Evolutionary conservation across 2,888 invertebrate species (phyloP).

Genomic region (Ectemnius lituratus): DNA sequence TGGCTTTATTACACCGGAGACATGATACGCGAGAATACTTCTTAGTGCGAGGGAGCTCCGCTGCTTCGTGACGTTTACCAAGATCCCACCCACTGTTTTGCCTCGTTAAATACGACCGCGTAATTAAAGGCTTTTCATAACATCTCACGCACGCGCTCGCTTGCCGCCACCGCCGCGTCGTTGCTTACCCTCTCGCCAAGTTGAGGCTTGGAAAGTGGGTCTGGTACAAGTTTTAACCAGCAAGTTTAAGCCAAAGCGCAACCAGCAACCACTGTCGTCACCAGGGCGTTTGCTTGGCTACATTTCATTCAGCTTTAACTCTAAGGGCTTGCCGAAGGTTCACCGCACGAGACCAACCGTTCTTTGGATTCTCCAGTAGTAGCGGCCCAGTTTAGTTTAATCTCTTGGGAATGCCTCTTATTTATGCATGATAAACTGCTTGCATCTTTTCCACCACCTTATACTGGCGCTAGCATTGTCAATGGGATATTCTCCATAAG

Average conservation of each 20-base stretch:
- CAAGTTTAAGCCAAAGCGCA: slow-evolving; percentile 29
- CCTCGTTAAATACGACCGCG: slow-evolving; percentile 49
- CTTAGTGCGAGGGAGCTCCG: not conserved
- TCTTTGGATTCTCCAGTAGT: too few relatives aligned
- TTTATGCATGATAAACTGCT: too few relatives aligned
- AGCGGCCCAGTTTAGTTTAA: too few relatives aligned
- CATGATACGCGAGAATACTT: slow-evolving; percentile 1
- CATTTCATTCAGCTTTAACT: too few relatives aligned
- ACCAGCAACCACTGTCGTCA: slow-evolving; percentile 18
- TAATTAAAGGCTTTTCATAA: slow-evolving; percentile 55
- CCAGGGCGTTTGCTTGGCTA: too few relatives aligned
- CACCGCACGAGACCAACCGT: too few relatives aligned
- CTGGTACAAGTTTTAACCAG: slow-evolving; percentile 30
- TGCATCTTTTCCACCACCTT: not conserved
- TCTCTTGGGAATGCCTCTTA: too few relatives aligned
- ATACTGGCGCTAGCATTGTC: not conserved
- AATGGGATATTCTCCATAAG: not conserved
- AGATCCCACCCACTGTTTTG: slow-evolving; percentile 46
- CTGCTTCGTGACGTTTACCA: slow-evolving; percentile 25
- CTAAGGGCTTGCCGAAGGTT: too few relatives aligned
- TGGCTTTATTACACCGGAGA: not conserved
- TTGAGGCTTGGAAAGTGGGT: slow-evolving; percentile 34
- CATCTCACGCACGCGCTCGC: slow-evolving; percentile 31
- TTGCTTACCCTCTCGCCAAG: not conserved
- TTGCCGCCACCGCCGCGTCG: slow-evolving; percentile 8